Evolutionary conservation across 2,113 vertebrate species (phyloP).

Genomic region (Pterocles orientalis): DNA sequence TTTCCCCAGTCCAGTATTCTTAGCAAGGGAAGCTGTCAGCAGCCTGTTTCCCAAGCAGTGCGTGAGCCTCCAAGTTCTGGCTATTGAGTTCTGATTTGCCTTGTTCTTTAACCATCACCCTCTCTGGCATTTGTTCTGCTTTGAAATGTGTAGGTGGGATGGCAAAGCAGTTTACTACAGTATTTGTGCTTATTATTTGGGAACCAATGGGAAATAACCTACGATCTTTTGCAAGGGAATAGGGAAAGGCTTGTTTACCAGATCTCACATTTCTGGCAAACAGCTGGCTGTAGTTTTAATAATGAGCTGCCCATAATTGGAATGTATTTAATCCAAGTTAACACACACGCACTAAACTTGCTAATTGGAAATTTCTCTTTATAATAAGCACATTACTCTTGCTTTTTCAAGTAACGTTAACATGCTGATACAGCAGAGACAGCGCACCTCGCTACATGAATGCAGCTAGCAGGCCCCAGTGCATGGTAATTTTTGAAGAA

Average conservation of each 20-base stretch:
- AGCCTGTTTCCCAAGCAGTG: not conserved
- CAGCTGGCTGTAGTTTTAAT: constrained; percentile 70
- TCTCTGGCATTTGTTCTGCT: not conserved
- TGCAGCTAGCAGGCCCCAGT: constrained; percentile 57
- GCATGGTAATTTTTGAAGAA: constrained; percentile 71
- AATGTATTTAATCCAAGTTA: constrained; percentile 65
- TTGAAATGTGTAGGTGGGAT: not conserved
- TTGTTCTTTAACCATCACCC: not conserved
- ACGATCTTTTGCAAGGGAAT: not conserved
- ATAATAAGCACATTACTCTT: constrained; percentile 62
- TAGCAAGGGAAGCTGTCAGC: not conserved
- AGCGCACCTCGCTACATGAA: constrained; percentile 16
- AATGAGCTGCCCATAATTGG: constrained; percentile 66
- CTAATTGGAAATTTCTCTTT: constrained; percentile 71
- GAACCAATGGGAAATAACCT: not conserved
- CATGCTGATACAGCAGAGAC: constrained; percentile 53
- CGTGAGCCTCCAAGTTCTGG: not conserved
- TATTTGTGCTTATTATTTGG: not conserved
- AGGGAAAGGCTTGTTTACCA: constrained; percentile 26
- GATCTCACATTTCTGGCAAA: constrained; percentile 43
- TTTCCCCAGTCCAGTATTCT: not conserved
- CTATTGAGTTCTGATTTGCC: not conserved
- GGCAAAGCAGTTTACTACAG: not conserved
- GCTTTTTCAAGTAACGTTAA: constrained; percentile 39
- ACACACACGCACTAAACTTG: constrained; percentile 55